Conservation (phyloP, 2,797 vertebrate species). For the Lagocephalus sceleratus region DNA sequence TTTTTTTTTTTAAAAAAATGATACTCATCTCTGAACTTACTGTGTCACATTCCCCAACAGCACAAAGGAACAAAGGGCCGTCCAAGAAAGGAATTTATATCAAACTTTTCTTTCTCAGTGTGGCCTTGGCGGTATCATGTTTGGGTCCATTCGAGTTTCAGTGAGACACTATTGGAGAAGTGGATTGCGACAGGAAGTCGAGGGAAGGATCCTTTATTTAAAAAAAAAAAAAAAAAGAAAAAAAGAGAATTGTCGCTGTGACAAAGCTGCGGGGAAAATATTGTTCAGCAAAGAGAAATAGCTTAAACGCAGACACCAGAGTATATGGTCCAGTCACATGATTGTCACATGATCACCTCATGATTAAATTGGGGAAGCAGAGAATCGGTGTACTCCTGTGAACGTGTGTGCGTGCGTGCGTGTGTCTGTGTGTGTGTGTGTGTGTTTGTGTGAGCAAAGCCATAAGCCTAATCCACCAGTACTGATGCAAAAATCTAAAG, state of each 20-base stretch:
- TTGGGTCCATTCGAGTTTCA: conserved; percentile 35
- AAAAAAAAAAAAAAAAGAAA: too few relatives aligned
- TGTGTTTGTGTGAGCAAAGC: conserved; percentile 42
- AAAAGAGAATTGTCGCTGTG: background rate
- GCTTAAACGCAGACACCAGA: conserved; percentile 17
- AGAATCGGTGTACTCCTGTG: conserved; percentile 22
- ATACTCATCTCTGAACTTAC: conserved; percentile 39
- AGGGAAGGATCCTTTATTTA: background rate
- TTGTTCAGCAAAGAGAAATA: conserved; percentile 48
- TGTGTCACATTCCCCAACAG: conserved; percentile 36
- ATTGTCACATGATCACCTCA: conserved; percentile 61
- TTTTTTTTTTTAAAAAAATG: conserved; percentile 5
- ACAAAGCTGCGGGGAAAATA: background rate
- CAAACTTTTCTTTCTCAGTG: background rate
- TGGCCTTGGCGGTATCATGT: conserved; percentile 38
- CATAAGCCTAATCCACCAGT: conserved; percentile 40
- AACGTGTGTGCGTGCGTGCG: conserved; percentile 24
- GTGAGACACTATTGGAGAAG: conserved; percentile 21
- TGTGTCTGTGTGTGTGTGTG: conserved; percentile 30
- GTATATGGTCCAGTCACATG: conserved; percentile 54
- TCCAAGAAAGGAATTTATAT: conserved; percentile 31
- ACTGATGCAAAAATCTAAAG: conserved; percentile 39
- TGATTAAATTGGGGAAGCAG: conserved; percentile 57
- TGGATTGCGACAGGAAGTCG: conserved; percentile 8
- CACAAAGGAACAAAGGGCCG: conserved; percentile 26